Evolutionary conservation across 1,140 invertebrate species (phyloP).

Genomic region (Calliphora vicina): DNA sequence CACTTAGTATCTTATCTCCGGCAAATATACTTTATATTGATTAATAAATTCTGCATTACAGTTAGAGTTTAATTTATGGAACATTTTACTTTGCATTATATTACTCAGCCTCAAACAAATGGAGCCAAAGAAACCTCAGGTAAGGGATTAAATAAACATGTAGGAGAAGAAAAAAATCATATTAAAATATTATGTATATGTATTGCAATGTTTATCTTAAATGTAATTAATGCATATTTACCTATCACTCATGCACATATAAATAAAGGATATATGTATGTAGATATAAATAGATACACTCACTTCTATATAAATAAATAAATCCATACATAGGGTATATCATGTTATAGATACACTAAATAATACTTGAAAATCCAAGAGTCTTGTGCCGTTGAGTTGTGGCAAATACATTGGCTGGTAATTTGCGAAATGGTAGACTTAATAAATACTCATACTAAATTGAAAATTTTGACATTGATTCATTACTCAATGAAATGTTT

Average conservation of each 20-base stretch:
- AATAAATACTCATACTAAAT: background rate
- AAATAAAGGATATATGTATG: background rate
- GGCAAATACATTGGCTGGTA: background rate
- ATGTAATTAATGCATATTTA: constrained; percentile 14
- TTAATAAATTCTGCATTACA: too few relatives aligned
- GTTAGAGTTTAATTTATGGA: too few relatives aligned
- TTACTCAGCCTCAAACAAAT: background rate
- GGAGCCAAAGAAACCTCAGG: background rate
- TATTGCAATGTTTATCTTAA: background rate
- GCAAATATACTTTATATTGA: too few relatives aligned
- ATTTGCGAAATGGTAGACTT: background rate
- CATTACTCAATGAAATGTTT: background rate
- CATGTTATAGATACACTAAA: background rate
- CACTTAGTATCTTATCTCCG: too few relatives aligned
- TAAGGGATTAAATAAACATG: background rate
- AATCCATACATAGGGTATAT: too few relatives aligned
- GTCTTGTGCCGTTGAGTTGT: background rate
- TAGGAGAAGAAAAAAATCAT: background rate
- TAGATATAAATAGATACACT: background rate
- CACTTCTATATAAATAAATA: background rate
- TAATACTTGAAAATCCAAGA: background rate
- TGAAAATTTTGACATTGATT: constrained; percentile 17
- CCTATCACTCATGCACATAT: background rate
- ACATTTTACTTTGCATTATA: too few relatives aligned
- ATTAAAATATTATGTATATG: background rate